Evolutionary conservation across 1,140 invertebrate species (phyloP).

Genomic region (Drosophila pruinosa): DNA sequence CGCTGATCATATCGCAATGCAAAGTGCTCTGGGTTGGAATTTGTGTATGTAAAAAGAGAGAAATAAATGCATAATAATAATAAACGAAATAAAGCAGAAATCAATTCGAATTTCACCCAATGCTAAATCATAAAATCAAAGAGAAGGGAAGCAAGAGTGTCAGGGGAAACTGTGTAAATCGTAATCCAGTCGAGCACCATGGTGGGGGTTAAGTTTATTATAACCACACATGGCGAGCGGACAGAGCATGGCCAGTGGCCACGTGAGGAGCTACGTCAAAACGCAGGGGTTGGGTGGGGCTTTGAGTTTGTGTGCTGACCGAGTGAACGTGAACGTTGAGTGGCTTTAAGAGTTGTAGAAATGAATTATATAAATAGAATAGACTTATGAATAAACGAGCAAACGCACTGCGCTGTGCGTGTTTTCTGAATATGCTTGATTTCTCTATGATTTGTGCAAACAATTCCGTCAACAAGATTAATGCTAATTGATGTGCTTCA

Average conservation of each 20-base stretch:
- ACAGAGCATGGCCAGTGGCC: conserved; percentile 20
- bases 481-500: conserved; percentile 71
- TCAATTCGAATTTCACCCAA: conserved; percentile 6
- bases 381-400: neutral
- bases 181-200: neutral
- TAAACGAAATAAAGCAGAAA: conserved; percentile 28
- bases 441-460: conserved; percentile 63
- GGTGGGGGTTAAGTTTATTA: conserved; percentile 10
- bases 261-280: conserved; percentile 14
- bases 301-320: neutral
- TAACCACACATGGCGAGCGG: neutral
- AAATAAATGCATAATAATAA: conserved; percentile 38
- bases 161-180: neutral
- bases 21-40: conserved; percentile 49
- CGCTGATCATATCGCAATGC: conserved; percentile 57
- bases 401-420: too few species aligned
- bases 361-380: conserved; percentile 11
- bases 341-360: conserved; percentile 11
- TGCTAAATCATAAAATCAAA: conserved; percentile 28
- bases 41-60: neutral
- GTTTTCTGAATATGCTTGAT: conserved; percentile 26
- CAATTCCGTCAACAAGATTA: conserved; percentile 64
- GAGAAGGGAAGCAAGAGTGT: neutral
- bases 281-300: too few species aligned
- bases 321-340: conserved; percentile 1